Percentiles rank a stretch among this genome's conserved stretches.
phyloP scores from a whole-genome alignment of 92 coral and sea anemone genomes.

The Palythoa heliodiscus region DNA sequence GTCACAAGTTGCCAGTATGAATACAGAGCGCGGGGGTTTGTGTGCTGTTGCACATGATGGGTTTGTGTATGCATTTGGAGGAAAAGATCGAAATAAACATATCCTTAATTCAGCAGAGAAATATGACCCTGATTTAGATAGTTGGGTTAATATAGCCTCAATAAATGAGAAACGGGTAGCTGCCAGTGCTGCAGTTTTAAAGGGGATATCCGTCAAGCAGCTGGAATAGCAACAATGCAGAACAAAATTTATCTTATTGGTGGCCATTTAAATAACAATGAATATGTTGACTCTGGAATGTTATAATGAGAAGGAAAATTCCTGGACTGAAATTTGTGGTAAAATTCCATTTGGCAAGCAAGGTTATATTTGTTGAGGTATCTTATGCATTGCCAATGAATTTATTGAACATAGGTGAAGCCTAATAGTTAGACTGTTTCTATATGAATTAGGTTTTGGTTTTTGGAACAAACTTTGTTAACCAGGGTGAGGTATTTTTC shows the following conservation, averaged over 20 bases:
- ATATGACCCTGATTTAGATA: constrained; percentile 22
- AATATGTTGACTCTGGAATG: constrained; percentile 69
- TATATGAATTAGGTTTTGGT: too few species aligned
- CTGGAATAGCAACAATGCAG: constrained; percentile 63
- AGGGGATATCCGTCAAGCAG: constrained; percentile 65
- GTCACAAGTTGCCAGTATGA: constrained; percentile 48
- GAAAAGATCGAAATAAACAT: background rate
- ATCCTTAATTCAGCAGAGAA: constrained; percentile 26
- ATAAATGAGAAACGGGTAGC: constrained; percentile 44
- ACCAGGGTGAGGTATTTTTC: too few species aligned
- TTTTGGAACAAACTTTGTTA: too few species aligned
- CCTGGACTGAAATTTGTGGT: constrained; percentile 55
- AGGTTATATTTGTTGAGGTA: constrained; percentile 75
- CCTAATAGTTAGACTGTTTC: too few species aligned
- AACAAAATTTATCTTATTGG: constrained; percentile 74
- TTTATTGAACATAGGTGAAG: constrained; percentile 7
- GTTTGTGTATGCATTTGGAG: constrained; percentile 42
- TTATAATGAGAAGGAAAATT: constrained; percentile 51
- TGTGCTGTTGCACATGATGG: constrained; percentile 45
- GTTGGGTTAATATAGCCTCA: constrained; percentile 31
- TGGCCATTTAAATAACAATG: constrained; percentile 57
- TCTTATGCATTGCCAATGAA: constrained; percentile 67
- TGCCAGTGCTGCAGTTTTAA: constrained; percentile 71
- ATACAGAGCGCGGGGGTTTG: constrained; percentile 29
- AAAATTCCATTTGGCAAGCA: constrained; percentile 67